Conservation (phyloP, 2,888 invertebrate species). For the Stomorhina lunata region DNA sequence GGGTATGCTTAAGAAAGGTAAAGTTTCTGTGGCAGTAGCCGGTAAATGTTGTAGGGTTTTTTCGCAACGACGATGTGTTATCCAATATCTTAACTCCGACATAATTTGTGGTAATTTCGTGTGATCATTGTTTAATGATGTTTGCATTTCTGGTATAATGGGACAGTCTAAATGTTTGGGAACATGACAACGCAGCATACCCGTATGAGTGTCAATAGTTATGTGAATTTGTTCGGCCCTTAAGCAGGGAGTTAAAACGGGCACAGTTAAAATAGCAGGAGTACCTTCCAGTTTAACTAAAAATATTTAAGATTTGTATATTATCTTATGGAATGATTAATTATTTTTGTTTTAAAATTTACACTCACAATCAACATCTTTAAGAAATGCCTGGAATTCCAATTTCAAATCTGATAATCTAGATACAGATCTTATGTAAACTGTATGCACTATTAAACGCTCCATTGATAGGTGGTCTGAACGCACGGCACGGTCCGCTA, state of each 20-base stretch:
- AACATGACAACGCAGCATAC: constrained; percentile 94
- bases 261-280: constrained; percentile 94
- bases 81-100: constrained; percentile 89
- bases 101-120: constrained; percentile 84
- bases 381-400: constrained; percentile 81
- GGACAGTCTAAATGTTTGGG: constrained; percentile 93
- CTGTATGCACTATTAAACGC: constrained; percentile 94
- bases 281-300: constrained; percentile 92
- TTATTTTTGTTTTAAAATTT: constrained; percentile 73
- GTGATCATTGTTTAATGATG: constrained; percentile 88
- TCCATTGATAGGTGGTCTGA: constrained; percentile 97
- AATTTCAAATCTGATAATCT: constrained; percentile 90
- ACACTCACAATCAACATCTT: constrained; percentile 87
- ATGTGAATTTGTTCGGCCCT: constrained; percentile 95
- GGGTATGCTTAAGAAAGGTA: constrained; percentile 90
- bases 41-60: constrained; percentile 96
- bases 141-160: constrained; percentile 88
- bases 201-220: constrained; percentile 96
- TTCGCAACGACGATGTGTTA: constrained; percentile 94
- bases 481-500: constrained; percentile 88
- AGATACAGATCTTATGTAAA: constrained; percentile 94
- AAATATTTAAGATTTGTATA: background rate
- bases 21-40: constrained; percentile 90
- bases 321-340: background rate
- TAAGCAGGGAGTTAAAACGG: constrained; percentile 93